Evolutionary conservation across 1,140 invertebrate genomes (phyloP), one percentile per base, ranked within the genome.

Genomic region (Hylaeus anthracinus): DNA sequence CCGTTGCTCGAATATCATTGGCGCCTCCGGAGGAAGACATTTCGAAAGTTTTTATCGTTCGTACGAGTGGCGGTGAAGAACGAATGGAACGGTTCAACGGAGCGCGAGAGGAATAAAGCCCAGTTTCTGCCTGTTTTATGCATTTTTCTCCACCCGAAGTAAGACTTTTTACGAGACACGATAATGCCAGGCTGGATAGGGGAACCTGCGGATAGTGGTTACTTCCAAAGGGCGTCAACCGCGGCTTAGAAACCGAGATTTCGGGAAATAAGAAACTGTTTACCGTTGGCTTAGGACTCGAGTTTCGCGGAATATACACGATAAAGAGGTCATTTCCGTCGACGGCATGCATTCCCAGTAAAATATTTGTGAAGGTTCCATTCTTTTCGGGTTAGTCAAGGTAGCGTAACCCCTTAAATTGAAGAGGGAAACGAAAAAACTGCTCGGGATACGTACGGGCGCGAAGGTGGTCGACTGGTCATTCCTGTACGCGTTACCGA

Each of bases 91-190:
- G 51, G 73, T 56, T 67, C 5, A 66, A 67, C 43, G 43, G 14
- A 14, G 60, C 74, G 55, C 26, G 45, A 41, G 3, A 37, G 37
- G 76, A 72, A 72, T 61, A 71, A 61, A 71, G 70, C 48, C 8
- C 6, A 51, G 15, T 71, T 15, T 51, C 53, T 10, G 10, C 12
- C 4, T 3, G 66, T 39, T 77, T 70, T 71, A 77, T 53, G 66
- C 69, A 51, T 77, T 77, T 70, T 37, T 37, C 45, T 60, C n/a
- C 14, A 2, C 39, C 12, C 5, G 51, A 53, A 75, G 60, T 67
- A 67, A 74, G 45, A 63, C 45, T 67, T 75, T 66, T 78, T 70
- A 83, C 64, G 76, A 77, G 77, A 67, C 71, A 26, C 66, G 71
- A 75, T 64, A 60, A 83, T 76, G 69, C 56, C 37, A 15, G 64